These are phyloP conservation scores for Gymnogyps californianus DNA, from an alignment of 2,113 vertebrate species.

Conservation along the genomic window DNA sequence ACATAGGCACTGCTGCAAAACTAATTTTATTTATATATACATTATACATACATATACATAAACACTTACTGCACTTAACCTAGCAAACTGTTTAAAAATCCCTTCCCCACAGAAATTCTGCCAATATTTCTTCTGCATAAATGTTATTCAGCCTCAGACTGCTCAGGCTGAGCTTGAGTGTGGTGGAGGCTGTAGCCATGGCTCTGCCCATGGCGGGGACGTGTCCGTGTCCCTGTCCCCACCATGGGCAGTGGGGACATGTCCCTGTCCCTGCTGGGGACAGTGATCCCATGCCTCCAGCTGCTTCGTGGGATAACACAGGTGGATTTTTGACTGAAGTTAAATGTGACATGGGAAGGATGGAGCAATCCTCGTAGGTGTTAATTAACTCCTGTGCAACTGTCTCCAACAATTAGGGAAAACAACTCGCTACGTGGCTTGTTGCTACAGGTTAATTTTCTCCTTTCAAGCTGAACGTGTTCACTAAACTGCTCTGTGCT, in stretches of 20 bases:
- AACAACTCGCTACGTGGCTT: background rate
- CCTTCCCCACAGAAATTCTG: background rate
- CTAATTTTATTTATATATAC: background rate
- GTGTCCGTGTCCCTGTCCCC: background rate
- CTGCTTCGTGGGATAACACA: rapidly evolving
- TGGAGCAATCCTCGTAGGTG: background rate
- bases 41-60: background rate
- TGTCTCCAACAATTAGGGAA: background rate
- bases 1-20: background rate
- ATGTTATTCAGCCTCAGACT: rapidly evolving
- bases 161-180: rapidly evolving
- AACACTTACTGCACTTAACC: background rate
- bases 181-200: background rate
- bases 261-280: background rate
- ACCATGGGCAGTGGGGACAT: background rate
- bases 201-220: rapidly evolving
- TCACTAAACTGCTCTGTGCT: background rate
- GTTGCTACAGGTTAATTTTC: background rate
- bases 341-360: background rate
- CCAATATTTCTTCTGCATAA: background rate
- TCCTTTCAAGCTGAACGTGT: background rate
- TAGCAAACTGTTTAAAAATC: background rate
- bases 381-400: background rate
- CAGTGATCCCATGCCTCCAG: background rate
- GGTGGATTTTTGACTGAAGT: background rate